Percentiles rank a stretch among this genome's conserved stretches.
phyloP scores from a whole-genome alignment of 2,888 invertebrate genomes.

The Ectemnius continuus region DNA sequence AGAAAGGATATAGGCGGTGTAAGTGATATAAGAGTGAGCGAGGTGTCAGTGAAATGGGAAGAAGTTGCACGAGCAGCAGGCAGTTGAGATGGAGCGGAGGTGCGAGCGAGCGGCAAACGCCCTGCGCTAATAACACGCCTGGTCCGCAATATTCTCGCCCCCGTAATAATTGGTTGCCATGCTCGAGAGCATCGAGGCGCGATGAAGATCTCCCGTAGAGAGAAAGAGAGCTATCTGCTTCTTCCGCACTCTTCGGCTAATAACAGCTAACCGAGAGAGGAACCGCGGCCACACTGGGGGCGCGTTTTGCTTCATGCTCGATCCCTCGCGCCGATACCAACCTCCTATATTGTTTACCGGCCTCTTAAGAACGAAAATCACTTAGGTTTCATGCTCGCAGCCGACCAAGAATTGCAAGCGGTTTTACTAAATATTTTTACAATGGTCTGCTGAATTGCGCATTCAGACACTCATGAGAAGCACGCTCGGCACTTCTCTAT shows the following conservation, averaged over 20 bases:
- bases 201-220: constrained; percentile 57
- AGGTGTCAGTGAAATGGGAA: constrained; percentile 28
- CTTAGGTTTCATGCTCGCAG: no score
- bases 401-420: no score
- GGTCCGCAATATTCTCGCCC: constrained; percentile 59
- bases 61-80: constrained; percentile 49
- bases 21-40: not conserved
- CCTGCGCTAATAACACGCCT: constrained; percentile 59
- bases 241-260: constrained; percentile 50
- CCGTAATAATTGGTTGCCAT: constrained; percentile 64
- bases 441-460: not conserved
- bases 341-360: constrained; percentile 3
- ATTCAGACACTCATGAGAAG: no score
- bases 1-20: no score
- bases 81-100: constrained; percentile 45
- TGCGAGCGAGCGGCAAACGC: constrained; percentile 44
- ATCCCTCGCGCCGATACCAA: not conserved
- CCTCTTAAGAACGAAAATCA: not conserved
- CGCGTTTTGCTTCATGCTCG: constrained; percentile 29
- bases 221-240: constrained; percentile 21
- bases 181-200: constrained; percentile 47
- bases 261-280: constrained; percentile 40
- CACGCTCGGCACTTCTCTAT: no score
- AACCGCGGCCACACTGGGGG: constrained; percentile 35
- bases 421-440: not conserved